phyloP scores from a whole-genome alignment of 1,140 invertebrate species.

The Drosophila virilis region DNA sequence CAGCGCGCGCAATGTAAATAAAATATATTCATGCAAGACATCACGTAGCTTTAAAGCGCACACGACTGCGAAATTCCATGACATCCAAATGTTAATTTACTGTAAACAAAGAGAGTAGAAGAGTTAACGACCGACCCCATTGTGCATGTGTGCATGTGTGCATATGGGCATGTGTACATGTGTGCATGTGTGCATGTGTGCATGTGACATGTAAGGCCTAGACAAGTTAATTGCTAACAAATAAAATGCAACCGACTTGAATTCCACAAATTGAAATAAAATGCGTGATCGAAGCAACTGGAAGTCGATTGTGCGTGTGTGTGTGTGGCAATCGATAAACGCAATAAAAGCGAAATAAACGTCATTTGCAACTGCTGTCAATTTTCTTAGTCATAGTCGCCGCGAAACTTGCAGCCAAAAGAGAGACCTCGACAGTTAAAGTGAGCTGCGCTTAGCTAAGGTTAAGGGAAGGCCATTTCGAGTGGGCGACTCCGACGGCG shows the following conservation, averaged over 20 bases:
- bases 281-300: conserved; percentile 2
- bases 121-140: conserved; percentile 42
- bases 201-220: conserved; percentile 11
- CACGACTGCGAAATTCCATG: conserved; percentile 47
- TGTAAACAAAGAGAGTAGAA: conserved; percentile 28
- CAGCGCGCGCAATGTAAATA: conserved; percentile 53
- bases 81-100: conserved; percentile 32
- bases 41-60: conserved; percentile 62
- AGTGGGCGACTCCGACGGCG: conserved; percentile 45
- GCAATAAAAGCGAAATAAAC: conserved; percentile 6
- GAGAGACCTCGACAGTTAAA: conserved; percentile 24
- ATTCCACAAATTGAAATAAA: conserved; percentile 21
- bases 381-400: conserved; percentile 15
- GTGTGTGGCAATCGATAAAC: conserved; percentile 27
- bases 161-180: too few species aligned
- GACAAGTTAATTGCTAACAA: conserved; percentile 38
- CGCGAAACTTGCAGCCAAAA: conserved; percentile 30
- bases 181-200: neutral
- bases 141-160: neutral
- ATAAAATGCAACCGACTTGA: conserved; percentile 16
- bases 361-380: conserved; percentile 4
- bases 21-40: conserved; percentile 69
- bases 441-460: conserved; percentile 29
- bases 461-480: conserved; percentile 49
- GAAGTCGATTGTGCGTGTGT: neutral